These are phyloP conservation scores for Caenorhabditis elegans DNA, from an alignment of 1,140 invertebrate genomes.

Conservation along the genomic window DNA sequence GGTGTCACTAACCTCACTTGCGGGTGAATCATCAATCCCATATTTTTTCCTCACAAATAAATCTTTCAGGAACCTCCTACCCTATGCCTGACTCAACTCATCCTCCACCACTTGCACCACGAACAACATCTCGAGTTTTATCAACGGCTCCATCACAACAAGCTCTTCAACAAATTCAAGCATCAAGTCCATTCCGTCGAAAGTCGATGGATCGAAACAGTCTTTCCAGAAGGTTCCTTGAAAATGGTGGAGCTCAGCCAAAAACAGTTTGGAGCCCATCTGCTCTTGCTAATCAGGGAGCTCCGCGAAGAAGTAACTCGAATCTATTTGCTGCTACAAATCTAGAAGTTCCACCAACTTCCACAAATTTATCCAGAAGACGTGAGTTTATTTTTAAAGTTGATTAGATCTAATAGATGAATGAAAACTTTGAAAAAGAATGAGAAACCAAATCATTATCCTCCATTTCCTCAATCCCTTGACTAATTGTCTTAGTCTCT, in stretches of 20 bases:
- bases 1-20: too few species aligned
- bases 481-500: slow-evolving; percentile 27
- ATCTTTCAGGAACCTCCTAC: not conserved
- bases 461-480: not conserved
- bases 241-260: not conserved
- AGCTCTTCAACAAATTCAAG: slow-evolving; percentile 12
- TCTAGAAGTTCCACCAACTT: not conserved
- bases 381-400: not conserved
- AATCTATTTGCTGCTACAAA: slow-evolving; percentile 8
- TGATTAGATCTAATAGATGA: not conserved
- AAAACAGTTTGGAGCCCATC: slow-evolving; percentile 9
- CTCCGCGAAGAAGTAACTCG: not conserved
- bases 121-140: not conserved
- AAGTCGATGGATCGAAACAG: slow-evolving; percentile 25
- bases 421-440: not conserved
- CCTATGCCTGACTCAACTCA: not conserved
- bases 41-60: not conserved
- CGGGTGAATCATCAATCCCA: too few species aligned
- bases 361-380: not conserved
- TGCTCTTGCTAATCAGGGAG: not conserved
- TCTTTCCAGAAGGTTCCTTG: not conserved
- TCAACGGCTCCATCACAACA: slow-evolving; percentile 1
- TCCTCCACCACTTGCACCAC: slow-evolving; percentile 7
- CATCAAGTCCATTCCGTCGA: not conserved
- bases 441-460: not conserved